Evolutionary conservation across 2,797 vertebrate species (phyloP).

Genomic region (Onychomys torridus): DNA sequence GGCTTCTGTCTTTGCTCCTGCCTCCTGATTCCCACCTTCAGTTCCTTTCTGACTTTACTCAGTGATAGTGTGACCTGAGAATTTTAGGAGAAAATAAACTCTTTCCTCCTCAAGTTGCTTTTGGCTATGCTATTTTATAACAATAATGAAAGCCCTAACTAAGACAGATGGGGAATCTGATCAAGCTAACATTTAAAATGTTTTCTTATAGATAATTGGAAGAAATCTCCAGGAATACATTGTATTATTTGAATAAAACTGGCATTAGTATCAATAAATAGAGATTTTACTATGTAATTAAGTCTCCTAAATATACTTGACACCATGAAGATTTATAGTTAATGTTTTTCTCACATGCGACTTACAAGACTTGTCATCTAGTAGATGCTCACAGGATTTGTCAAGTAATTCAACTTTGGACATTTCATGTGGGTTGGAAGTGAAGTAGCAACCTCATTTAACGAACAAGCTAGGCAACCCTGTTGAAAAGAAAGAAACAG

Average conservation of each 20-base stretch:
- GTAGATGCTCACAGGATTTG: constrained; percentile 72
- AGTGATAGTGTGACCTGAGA: too few species aligned
- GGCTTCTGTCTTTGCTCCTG: too few species aligned
- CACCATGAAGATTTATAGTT: neutral
- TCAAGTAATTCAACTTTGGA: constrained; percentile 79
- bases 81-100: neutral
- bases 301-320: neutral
- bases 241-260: constrained; percentile 19
- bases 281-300: neutral
- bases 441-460: neutral
- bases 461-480: neutral
- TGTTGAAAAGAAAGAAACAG: neutral
- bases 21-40: neutral
- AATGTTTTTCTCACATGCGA: neutral
- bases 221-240: neutral
- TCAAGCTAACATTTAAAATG: neutral
- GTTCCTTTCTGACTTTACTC: neutral
- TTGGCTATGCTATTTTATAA: neutral
- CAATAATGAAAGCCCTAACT: neutral
- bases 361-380: constrained; percentile 72
- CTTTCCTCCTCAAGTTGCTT: neutral
- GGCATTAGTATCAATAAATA: constrained; percentile 29
- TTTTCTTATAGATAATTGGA: constrained; percentile 36
- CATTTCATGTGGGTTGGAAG: constrained; percentile 60
- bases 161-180: neutral